phyloP scores from a whole-genome alignment of 2,888 invertebrate genomes.

The Mesodorylaimus sp. region DNA sequence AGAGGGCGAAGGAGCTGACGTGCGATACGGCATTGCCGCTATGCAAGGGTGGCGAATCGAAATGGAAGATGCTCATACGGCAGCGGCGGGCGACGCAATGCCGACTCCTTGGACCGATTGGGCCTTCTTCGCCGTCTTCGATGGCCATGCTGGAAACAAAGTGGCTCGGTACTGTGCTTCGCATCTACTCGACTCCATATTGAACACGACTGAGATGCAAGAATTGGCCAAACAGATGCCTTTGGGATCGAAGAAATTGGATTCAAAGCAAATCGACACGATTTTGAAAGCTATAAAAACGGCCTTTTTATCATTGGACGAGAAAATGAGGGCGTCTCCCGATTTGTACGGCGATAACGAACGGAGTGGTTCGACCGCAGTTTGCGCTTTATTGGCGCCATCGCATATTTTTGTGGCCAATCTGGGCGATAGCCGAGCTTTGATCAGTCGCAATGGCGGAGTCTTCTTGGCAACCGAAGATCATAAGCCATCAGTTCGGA shows the following conservation, averaged over 20 bases:
- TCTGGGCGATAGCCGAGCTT: conserved; percentile 41
- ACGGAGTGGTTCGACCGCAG: conserved; percentile 91
- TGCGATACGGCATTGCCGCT: conserved; percentile 50
- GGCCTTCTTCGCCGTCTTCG: conserved; percentile 93
- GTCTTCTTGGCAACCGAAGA: conserved; percentile 78
- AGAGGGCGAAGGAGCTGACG: conserved; percentile 73
- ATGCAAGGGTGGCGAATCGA: conserved; percentile 50
- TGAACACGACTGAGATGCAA: conserved; percentile 75
- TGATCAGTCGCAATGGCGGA: conserved; percentile 58
- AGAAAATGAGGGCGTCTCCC: conserved; percentile 55
- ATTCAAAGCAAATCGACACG: conserved; percentile 14
- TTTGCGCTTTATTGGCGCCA: conserved; percentile 82
- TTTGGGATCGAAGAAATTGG: conserved; percentile 34
- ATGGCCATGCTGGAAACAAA: conserved; percentile 79
- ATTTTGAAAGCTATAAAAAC: conserved; percentile 19
- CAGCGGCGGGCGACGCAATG: background rate
- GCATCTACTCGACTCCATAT: conserved; percentile 66
- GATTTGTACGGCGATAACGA: conserved; percentile 70
- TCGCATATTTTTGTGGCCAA: conserved; percentile 58
- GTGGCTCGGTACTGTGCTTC: conserved; percentile 80
- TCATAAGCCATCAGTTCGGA: conserved; percentile 76
- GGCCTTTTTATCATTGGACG: conserved; percentile 52
- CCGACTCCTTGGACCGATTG: conserved; percentile 28
- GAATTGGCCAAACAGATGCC: too few relatives aligned
- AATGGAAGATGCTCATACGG: conserved; percentile 34